Base-by-base conservation (phyloP, 2,797 vertebrate genomes). In the Chelidonichthys spinosus region DNA sequence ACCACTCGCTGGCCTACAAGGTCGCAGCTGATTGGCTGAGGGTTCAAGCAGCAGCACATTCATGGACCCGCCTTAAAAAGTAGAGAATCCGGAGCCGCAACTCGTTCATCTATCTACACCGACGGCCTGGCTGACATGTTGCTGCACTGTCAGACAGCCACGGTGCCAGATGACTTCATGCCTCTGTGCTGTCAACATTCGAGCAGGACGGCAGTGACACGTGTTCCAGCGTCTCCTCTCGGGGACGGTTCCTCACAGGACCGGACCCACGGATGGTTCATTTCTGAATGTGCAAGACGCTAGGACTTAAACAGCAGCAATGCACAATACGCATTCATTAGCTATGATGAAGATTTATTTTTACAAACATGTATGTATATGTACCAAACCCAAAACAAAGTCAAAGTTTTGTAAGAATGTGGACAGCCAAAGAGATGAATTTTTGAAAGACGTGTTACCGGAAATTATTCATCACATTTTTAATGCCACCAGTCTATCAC, bases 401-500 rank as follows among this genome's bases (percentile, higher is more conserved):
- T 66, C 33, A 56, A 56, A 40, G 8, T 43, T 59, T 55, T 56
- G 44, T 55, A 42, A 39, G 4, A 70, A 62, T 43, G 40, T 67
- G 71, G 64, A 47, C 15, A 49, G 33, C 18, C 37, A 70, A 71
- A 58, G n/a, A 67, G 50, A 69, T 17, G 17, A 46, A 39, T 75
- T 37, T 64, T 39, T 55, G 11, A 44, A 76, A 63, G 35, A 69
- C 65, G 76, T 56, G 43, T 63, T 81, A 67, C 42, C 64, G 17
- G 72, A 72, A 55, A 74, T 73, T 52, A 74, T 70, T 60, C 11
- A 17, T 74, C 18, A 75, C 33, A 2, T 64, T 81, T 84, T 89
- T 85, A 86, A 88, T 87, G 36, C 46, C 64, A 86, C n/a, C 76
- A 6, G 3, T 72, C 78, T 80, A 59, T 71, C 62, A 73, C 75